Conservation (phyloP, 2,797 vertebrate genomes). For the Tolypeutes matacus region DNA sequence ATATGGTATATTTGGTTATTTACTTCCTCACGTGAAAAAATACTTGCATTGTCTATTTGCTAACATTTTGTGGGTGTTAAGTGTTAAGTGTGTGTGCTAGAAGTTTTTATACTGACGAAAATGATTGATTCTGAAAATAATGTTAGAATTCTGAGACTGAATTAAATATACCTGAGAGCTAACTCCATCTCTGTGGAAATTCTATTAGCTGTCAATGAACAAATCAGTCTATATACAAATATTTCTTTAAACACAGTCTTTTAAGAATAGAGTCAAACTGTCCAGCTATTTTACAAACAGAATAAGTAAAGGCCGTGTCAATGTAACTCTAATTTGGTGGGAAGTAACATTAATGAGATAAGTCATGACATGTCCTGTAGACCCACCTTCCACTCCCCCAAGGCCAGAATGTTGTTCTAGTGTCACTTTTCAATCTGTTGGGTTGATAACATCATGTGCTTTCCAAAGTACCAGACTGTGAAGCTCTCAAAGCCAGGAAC, state of each 20-base stretch:
- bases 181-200: slow-evolving; percentile 25
- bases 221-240: background rate
- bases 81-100: background rate
- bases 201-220: background rate
- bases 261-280: background rate
- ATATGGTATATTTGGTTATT: background rate
- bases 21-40: background rate
- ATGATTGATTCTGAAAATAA: background rate
- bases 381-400: background rate
- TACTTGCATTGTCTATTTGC: background rate
- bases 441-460: background rate
- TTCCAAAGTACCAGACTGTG: background rate
- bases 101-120: slow-evolving; percentile 14
- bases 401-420: background rate
- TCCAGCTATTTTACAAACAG: background rate
- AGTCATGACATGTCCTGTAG: background rate
- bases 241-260: slow-evolving; percentile 33
- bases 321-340: background rate
- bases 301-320: background rate
- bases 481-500: background rate
- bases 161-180: background rate
- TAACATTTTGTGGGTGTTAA: background rate
- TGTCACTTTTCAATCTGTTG: slow-evolving; percentile 5
- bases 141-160: slow-evolving; percentile 18
- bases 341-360: background rate